Base-by-base conservation (phyloP, 2,113 vertebrate genomes). In the Leptobrachium ailaonicum region DNA sequence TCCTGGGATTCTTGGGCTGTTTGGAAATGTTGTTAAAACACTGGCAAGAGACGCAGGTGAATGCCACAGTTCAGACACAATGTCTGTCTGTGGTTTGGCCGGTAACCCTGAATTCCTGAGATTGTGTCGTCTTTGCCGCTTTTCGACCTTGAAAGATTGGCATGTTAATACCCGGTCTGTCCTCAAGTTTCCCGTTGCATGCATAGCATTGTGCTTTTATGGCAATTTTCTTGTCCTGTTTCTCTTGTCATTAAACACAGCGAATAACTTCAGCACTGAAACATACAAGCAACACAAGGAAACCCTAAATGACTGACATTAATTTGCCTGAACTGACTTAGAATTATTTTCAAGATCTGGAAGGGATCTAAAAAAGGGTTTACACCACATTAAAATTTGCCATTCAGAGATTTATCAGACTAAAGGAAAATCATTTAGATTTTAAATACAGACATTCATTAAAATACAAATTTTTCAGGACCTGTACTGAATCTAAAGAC, bases 81-180 rank as follows among this genome's bases (percentile, higher is more conserved):
- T 81, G 79, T 81, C 79, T 75, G 79, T 69, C n/a, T 81, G 79
- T 75, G 79, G 71, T 43, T 75, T 81, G 79, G 79, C 79, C 71
- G 56, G 50, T 80, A 74, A 81, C 79, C 79, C 66, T 81, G 79
- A 81, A 81, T 81, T 81, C 79, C 79, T 75, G 79, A 81, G 64
- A 74, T 81, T 81, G 72, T 81, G 79, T 74, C 43, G 71, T 81
- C 79, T 81, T 75, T 75, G 72, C 71, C 75, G 62, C 71, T 75
- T 66, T 75, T 74, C 66, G 50, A 80, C 79, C 71, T 81, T 81
- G 79, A 81, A 81, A 75, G 79, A 75, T 74, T 81, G 79, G 79
- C 72, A 81, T 81, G 72, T 74, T 75, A 81, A 81, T 81, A 75
- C 79, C 79, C 53, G 45, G 71, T 81, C 78, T 73, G 71, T 80